Evolutionary conservation across 2,797 vertebrate genomes (phyloP), one percentile per base, ranked within the genome.

Genomic region (Menidia menidia): DNA sequence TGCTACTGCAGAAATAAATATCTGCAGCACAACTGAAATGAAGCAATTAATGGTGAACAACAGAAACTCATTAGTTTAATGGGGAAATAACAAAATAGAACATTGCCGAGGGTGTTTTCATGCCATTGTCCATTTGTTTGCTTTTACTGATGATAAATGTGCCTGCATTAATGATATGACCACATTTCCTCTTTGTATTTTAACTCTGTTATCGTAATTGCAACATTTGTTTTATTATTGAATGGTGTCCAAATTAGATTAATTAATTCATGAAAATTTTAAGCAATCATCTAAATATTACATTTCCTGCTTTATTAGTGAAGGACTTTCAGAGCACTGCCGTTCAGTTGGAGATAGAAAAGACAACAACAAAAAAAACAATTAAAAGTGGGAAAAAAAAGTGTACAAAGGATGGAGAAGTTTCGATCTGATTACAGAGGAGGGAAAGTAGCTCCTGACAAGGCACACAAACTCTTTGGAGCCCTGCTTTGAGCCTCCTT

Each of bases 381-480:
- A 86, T 82, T 77, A 74, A 77, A 75, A 78, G 31, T 42, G 66
- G 56, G 75, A 83, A 5, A 45, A 76, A 82, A 79, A 81, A 78
- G 77, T 76, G 69, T 45, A 70, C 19, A 25, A 19, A 41, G 68
- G 58, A 67, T 39, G 41, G 56, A 77, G 77, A 93, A 90, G 88
- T 92, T 92, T 91, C 30, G 58, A 87, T 94, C 91, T 94, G 96
- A 97, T 96, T 94, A 94, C 67, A 73, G 60, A 86, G 81, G 77
- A 90, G 77, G 89, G 91, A 89, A 89, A 89, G 84, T 92, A 91
- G 91, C 93, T 93, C 90, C 89, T 95, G 95, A 96, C 95, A 94
- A 92, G 73, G 64, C 93, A 93, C 90, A 88, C 87, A 92, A 94
- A 96, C 94, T 91, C 87, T 91, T 89, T 76, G 73, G 81, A 87